These are phyloP conservation scores for Ostrea denselamellosa DNA, from an alignment of 1,140 invertebrate genomes.

Conservation along the genomic window DNA sequence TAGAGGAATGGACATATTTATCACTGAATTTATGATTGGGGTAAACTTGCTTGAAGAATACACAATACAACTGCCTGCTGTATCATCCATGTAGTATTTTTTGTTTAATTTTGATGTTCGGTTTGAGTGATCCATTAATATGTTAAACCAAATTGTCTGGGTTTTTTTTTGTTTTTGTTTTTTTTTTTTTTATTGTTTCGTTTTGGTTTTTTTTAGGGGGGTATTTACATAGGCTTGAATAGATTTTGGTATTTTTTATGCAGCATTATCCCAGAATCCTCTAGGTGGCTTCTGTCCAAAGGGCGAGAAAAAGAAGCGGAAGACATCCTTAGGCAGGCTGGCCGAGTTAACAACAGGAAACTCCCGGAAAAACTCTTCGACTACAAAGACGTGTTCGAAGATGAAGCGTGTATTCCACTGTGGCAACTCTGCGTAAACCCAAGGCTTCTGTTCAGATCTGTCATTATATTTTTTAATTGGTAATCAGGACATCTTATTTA, in stretches of 20 bases:
- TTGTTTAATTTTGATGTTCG: too few relatives aligned
- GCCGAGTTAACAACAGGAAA: slow-evolving; percentile 63
- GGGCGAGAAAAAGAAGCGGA: slow-evolving; percentile 60
- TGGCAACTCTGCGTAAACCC: slow-evolving; percentile 56
- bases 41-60: too few relatives aligned
- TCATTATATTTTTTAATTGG: slow-evolving; percentile 66
- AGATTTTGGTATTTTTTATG: background rate
- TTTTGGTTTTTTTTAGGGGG: too few relatives aligned
- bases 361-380: slow-evolving; percentile 54
- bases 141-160: too few relatives aligned
- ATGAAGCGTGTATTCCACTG: slow-evolving; percentile 46
- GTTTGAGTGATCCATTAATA: too few relatives aligned
- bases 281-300: slow-evolving; percentile 64
- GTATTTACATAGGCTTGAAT: too few relatives aligned
- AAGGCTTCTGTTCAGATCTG: slow-evolving; percentile 53
- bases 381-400: slow-evolving; percentile 29
- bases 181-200: too few relatives aligned
- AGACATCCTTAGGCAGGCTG: slow-evolving; percentile 60
- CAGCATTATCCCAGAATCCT: slow-evolving; percentile 67
- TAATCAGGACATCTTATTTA: slow-evolving; percentile 32
- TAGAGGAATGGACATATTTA: too few relatives aligned
- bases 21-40: too few relatives aligned
- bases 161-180: too few relatives aligned
- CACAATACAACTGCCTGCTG: too few relatives aligned
- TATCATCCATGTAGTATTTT: too few relatives aligned